A percentile compares a stretch with the other conserved stretches of the same genome.
Evolutionary conservation across 2,113 vertebrate genomes (phyloP).

Genomic region (Labeo catla): DNA sequence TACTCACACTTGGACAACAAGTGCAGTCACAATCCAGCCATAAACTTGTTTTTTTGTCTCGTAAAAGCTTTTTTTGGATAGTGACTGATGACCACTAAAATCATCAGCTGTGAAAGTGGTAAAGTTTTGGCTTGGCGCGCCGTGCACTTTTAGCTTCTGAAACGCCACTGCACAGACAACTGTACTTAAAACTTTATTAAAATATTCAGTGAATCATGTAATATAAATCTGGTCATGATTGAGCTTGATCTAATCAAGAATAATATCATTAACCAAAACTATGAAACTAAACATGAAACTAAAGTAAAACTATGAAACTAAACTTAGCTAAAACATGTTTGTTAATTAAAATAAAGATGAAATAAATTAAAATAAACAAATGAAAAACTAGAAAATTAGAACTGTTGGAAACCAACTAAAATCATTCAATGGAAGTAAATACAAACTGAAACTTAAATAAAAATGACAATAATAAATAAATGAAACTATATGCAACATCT

Average conservation of each 20-base stretch:
- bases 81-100: neutral
- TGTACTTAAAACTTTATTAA: neutral
- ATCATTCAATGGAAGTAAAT: neutral
- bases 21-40: neutral
- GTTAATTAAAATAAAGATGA: neutral
- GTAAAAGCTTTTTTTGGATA: neutral
- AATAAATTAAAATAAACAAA: neutral
- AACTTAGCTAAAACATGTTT: no score
- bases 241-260: no score
- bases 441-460: neutral
- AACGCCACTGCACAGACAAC: neutral
- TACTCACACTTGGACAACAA: neutral
- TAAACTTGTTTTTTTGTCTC: neutral
- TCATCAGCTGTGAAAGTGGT: neutral
- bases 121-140: neutral
- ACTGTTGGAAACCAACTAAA: neutral
- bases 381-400: neutral
- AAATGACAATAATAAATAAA: no score
- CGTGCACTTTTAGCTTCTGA: neutral
- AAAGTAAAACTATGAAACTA: no score
- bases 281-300: no score
- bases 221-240: neutral
- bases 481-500: no score
- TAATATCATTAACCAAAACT: no score
- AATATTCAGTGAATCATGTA: neutral